These are phyloP conservation scores for Heteronetta atricapilla DNA, from an alignment of 2,113 vertebrate species.

Conservation along the genomic window DNA sequence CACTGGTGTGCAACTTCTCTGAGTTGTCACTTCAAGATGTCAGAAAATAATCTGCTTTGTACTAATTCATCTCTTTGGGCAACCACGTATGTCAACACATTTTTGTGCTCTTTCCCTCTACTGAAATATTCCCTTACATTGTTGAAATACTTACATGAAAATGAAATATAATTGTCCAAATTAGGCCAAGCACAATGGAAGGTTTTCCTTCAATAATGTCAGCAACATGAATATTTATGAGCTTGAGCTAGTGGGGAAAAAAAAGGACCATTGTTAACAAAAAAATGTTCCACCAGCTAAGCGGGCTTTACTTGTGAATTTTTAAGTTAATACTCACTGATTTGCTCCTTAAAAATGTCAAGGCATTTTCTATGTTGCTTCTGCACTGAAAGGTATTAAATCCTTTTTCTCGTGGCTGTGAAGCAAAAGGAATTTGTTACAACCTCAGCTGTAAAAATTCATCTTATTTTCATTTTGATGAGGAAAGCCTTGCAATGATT, in stretches of 20 bases:
- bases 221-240: constrained; percentile 96
- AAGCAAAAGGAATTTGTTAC: constrained; percentile 29
- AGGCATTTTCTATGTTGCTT: constrained; percentile 91
- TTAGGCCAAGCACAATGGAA: constrained; percentile 94
- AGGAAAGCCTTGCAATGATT: neutral
- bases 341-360: constrained; percentile 87
- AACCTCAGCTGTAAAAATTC: neutral
- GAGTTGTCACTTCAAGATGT: neutral
- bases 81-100: neutral
- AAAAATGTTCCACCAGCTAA: constrained; percentile 20
- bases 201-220: constrained; percentile 95
- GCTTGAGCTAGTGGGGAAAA: constrained; percentile 83
- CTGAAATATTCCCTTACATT: neutral
- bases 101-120: neutral
- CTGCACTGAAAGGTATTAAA: constrained; percentile 89
- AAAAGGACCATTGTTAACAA: constrained; percentile 52
- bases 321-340: constrained; percentile 82
- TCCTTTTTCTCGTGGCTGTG: constrained; percentile 89
- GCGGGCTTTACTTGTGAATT: neutral
- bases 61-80: neutral
- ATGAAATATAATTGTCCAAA: constrained; percentile 97
- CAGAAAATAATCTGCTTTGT: neutral
- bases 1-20: neutral
- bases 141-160: constrained; percentile 88
- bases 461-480: constrained; percentile 7